Evolutionary conservation across 2,888 invertebrate species (phyloP).

Genomic region (Apotomis betuletana): DNA sequence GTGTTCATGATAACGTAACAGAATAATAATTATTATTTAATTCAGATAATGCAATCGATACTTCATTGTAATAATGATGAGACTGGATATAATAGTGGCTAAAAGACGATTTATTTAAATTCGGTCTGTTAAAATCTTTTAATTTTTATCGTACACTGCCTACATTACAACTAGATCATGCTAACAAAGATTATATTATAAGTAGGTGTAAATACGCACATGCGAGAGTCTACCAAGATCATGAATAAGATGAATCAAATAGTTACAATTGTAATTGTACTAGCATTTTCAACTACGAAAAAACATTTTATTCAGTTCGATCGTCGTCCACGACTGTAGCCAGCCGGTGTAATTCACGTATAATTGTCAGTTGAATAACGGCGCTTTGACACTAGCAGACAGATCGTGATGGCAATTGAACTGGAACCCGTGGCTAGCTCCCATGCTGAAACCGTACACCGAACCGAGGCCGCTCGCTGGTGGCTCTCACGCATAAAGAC

Average conservation of each 20-base stretch:
- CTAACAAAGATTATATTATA: too few species aligned
- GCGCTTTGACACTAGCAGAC: slow-evolving; percentile 56
- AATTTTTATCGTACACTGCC: too few species aligned
- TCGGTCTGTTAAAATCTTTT: too few species aligned
- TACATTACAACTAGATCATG: too few species aligned
- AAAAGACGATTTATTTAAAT: too few species aligned
- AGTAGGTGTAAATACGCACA: too few species aligned
- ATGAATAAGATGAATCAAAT: background rate
- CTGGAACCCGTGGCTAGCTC: slow-evolving; percentile 62
- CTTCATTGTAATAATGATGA: too few species aligned
- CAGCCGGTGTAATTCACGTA: slow-evolving; percentile 26
- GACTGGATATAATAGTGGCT: too few species aligned
- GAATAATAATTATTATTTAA: too few species aligned
- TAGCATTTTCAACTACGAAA: background rate
- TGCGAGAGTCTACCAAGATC: too few species aligned
- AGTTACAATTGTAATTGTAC: background rate
- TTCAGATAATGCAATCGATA: too few species aligned
- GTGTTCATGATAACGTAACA: too few species aligned
- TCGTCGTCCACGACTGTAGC: slow-evolving; percentile 2
- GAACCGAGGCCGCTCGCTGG: slow-evolving; percentile 51
- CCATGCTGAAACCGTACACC: slow-evolving; percentile 69
- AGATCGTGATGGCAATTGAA: slow-evolving; percentile 53
- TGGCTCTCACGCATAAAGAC: slow-evolving; percentile 39
- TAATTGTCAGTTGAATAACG: slow-evolving; percentile 53
- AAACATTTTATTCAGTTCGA: background rate